Base-by-base conservation (phyloP, 2,797 vertebrate species). In the Nannoperca australis region DNA sequence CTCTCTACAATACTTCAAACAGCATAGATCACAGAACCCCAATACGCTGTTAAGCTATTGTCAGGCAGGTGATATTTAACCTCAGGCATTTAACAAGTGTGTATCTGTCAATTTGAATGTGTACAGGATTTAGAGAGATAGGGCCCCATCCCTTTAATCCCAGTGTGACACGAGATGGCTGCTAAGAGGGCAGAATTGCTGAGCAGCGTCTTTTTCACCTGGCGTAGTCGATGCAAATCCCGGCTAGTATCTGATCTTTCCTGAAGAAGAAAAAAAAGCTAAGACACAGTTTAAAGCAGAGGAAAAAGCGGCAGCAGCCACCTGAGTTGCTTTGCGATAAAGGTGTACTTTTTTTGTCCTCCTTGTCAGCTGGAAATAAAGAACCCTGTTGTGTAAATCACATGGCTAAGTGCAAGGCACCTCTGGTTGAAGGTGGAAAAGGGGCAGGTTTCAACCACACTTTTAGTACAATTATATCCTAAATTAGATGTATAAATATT, bases 171-270 rank as follows among this genome's bases (percentile, higher is more conserved):
- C 36, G 66, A 75, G 67, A 66, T 44, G 78, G 66, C 51, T 72
- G 60, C 77, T 76, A 53, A 83, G 76, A 64, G 76, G 51, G 62
- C n/a, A 65, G 63, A 82, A 70, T 68, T 76, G 82, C 86, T 84
- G 80, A 88, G 71, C 74, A 22, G 65, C 54, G 15, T 72, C 59
- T 85, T 88, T 84, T 76, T 85, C 50, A 66, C 84, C 64, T 81
- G 63, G 63, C 42, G 4, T 67, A 18, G 73, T 65, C 45, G 14
- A 78, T 84, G 73, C 64, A 86, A 83, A 85, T 85, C 66, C 66
- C 13, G 1, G 60, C 24, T 54, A 30, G 58, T 66, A 77, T 91
- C 79, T 87, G 68, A 88, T 88, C 65, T 73, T 45, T 78, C 34
- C 58, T 74, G n/a, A 44, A 10, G 10, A 38, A 11, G 11, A 11